Percentiles rank a stretch among this genome's conserved stretches.
phyloP scores from a whole-genome alignment of 1,140 invertebrate species.

The Drosophila nasuta region DNA sequence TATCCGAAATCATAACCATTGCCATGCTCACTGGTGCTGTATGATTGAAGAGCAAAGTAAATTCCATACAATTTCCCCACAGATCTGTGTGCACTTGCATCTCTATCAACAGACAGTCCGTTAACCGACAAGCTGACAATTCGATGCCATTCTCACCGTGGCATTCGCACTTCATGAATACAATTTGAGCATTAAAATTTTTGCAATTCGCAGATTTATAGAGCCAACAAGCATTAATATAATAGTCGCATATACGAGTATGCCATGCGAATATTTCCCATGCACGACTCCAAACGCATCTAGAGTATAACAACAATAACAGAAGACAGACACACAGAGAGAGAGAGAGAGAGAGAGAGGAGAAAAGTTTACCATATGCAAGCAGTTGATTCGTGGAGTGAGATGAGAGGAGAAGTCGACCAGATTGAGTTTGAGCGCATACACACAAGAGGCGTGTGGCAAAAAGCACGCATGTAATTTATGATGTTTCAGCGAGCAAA shows the following conservation, averaged over 20 bases:
- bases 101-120: background rate
- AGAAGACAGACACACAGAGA: background rate
- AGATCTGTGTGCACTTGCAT: background rate
- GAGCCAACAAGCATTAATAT: slow-evolving; percentile 53
- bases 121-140: slow-evolving; percentile 17
- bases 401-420: background rate
- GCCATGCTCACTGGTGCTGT: slow-evolving; percentile 8
- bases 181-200: slow-evolving; percentile 58
- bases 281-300: background rate
- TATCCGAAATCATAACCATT: background rate
- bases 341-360: slow-evolving; percentile 1
- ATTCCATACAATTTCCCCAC: slow-evolving; percentile 28
- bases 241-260: slow-evolving; percentile 26
- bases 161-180: slow-evolving; percentile 64
- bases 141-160: slow-evolving; percentile 7
- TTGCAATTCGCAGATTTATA: slow-evolving; percentile 61
- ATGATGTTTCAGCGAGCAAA: slow-evolving; percentile 82
- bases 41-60: slow-evolving; percentile 20
- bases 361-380: slow-evolving; percentile 41
- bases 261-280: slow-evolving; percentile 7
- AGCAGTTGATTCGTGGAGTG: background rate
- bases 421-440: slow-evolving; percentile 73
- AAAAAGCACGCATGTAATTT: slow-evolving; percentile 80
- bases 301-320: slow-evolving; percentile 20
- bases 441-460: slow-evolving; percentile 78